These are phyloP conservation scores for Otocyon megalotis DNA, from an alignment of 2,113 vertebrate genomes.

Conservation along the genomic window DNA sequence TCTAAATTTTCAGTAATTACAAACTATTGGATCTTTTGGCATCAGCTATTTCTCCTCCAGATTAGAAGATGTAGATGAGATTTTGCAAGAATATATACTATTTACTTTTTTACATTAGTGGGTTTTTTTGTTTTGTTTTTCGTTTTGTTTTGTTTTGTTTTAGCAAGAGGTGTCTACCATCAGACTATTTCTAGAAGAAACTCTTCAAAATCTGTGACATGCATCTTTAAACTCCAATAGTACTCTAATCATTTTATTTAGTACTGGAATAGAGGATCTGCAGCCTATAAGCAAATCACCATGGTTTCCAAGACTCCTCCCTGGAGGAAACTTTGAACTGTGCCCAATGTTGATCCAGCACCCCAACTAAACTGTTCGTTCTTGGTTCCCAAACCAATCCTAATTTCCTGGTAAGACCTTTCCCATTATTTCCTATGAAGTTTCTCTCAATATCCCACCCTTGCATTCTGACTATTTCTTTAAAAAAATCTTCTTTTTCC, in stretches of 20 bases:
- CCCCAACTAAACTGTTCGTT: neutral
- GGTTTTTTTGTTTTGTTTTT: neutral
- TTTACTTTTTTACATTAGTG: neutral
- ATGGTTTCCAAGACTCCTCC: neutral
- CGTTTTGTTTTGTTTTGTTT: neutral
- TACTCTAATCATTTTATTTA: neutral
- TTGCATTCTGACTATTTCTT: neutral
- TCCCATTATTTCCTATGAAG: neutral
- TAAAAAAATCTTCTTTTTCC: neutral
- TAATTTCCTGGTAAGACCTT: neutral
- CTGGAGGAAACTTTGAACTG: neutral
- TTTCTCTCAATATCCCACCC: neutral
- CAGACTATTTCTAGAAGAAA: neutral
- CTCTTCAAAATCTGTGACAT: neutral
- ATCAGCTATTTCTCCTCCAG: neutral
- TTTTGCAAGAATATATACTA: neutral
- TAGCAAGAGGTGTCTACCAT: neutral
- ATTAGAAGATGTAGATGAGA: neutral
- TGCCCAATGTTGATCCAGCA: neutral
- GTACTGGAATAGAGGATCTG: neutral
- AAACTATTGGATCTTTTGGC: neutral
- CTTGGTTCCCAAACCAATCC: neutral
- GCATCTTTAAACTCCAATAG: neutral
- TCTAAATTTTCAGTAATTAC: neutral
- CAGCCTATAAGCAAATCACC: neutral